Percentiles rank a stretch among this genome's conserved stretches.
Conservation (phyloP, 2,113 vertebrate species). For the Clarias macrocephalus region DNA sequence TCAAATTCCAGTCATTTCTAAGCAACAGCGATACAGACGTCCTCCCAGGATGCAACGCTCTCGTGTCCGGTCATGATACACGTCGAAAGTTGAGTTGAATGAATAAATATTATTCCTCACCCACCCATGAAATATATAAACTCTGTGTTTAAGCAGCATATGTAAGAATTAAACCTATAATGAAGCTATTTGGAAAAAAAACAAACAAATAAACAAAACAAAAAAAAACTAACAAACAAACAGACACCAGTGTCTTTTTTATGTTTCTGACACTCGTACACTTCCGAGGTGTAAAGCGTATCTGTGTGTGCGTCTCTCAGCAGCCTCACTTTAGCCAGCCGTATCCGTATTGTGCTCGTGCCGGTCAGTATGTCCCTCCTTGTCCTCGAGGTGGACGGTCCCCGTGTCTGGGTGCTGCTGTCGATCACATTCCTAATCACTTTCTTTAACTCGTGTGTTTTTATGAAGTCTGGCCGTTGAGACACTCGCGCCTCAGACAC, state of each 20-base stretch:
- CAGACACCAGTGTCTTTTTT: neutral
- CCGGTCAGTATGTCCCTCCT: conserved; percentile 54
- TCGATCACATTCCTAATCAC: conserved; percentile 61
- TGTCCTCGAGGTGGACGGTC: conserved; percentile 58
- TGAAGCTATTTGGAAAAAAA: conserved; percentile 50
- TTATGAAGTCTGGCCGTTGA: conserved; percentile 89
- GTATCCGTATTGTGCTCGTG: conserved; percentile 70
- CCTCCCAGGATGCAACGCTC: neutral
- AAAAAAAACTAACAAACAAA: too few relatives aligned
- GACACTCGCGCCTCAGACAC: conserved; percentile 95
- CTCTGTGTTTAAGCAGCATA: conserved; percentile 64
- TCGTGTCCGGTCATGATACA: conserved; percentile 51
- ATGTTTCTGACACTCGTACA: conserved; percentile 36
- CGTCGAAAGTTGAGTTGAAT: conserved; percentile 51
- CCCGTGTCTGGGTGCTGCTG: conserved; percentile 57
- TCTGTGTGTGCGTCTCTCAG: conserved; percentile 37
- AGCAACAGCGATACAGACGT: neutral
- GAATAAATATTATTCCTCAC: conserved; percentile 57
- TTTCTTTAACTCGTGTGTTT: conserved; percentile 44
- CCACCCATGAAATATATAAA: conserved; percentile 65
- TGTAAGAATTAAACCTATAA: conserved; percentile 58
- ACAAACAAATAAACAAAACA: neutral
- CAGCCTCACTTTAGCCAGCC: conserved; percentile 61
- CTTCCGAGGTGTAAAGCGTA: conserved; percentile 47
- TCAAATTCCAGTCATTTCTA: neutral